Evolutionary conservation across 2,888 invertebrate species (phyloP), one percentile per base, ranked within the genome.

Genomic region (Oxytorus armatus): DNA sequence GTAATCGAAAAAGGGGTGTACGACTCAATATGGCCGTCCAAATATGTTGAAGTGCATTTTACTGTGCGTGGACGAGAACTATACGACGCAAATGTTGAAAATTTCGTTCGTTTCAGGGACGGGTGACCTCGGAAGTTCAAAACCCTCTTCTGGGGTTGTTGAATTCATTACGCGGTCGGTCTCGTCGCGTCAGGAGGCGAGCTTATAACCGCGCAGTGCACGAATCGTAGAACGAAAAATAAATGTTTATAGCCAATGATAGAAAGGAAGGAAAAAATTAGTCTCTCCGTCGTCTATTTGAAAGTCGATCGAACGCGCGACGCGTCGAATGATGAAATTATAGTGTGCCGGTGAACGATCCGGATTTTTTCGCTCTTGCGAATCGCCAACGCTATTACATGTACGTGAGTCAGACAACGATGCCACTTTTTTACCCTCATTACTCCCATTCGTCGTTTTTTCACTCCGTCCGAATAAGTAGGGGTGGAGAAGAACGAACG

Each of bases 361-460:
- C 65, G 33, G 33, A 33, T 33, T 65, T 33, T 33, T 49, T 65
- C 21, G 8, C 49, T 33, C 42, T 29, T 57, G 57, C 57, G 36
- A 25, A 16, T 42, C 0, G 8, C 3, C n/a, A n/a, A n/a, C n/a
- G 3, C 4, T 16, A 18, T 44, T 10, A 1, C 11, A 21, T 10
- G 16, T 55, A 39, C 16, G 29, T 16, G 14, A n/a, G 3, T 75
- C 79, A 75, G 82, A 83, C 82, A 61, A 44, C 69, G 77, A 59
- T 23, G 1, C 18, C 7, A 53, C 63, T 68, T 76, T 77, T 79
- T 47, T 59, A 7, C 39, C 25, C 36, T 3, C 36, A 10, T 29
- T 59, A 10, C 42, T 2, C 47, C 21, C 21, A 39, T 51, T 39
- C 59, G 8, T 59, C 16, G 47, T 14, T 49, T 29, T 11, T 44